Evolutionary conservation across 2,797 vertebrate species (phyloP), one percentile per base, ranked within the genome.

Genomic region (Tragelaphus oryx): DNA sequence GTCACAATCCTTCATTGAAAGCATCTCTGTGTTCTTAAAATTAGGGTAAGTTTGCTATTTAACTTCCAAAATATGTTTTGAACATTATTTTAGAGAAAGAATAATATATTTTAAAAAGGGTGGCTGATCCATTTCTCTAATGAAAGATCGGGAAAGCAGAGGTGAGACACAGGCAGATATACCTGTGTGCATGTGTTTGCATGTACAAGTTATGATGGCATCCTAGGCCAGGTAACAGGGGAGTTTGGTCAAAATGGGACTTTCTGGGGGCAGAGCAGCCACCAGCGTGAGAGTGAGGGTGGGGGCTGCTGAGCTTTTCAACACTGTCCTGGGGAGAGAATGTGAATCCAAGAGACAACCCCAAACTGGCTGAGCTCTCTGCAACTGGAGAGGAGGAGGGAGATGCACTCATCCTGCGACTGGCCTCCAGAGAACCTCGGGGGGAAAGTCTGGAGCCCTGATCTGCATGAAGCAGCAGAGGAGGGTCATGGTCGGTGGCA

Each of bases 21-120:
- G 24, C 52, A 91, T 94, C 62, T 93, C 93, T 62, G 14, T 74
- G n/a, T 91, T 94, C 96, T 95, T 57, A 71, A 96, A 95, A 86
- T 91, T 82, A n/a, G 65, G 55, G 41, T 46, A 89, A 57, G 6
- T 62, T 95, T 94, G 71, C 55, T 37, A 14, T 87, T 93, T 33
- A 87, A 95, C n/a, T 78, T 94, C 41, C 76, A 79, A 90, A 96
- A 60, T 85, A 75, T 76, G 22, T 52, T 91, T 89, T 52, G 48
- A 95, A 89, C 65, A 84, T 55, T 81, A 87, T 93, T 74, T 94
- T 75, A 94, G 76, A 94, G 65, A 86, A 83, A 80, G 41, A 68
- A 87, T 44, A 52, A 78, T 71, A 33, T 52, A 52, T 87, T 95
- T 83, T 28, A 1, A 60, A 76, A 57, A 22, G 30, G 83, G 88